Conservation (phyloP, 2,888 invertebrate genomes). For the Quadroppia sp. region DNA sequence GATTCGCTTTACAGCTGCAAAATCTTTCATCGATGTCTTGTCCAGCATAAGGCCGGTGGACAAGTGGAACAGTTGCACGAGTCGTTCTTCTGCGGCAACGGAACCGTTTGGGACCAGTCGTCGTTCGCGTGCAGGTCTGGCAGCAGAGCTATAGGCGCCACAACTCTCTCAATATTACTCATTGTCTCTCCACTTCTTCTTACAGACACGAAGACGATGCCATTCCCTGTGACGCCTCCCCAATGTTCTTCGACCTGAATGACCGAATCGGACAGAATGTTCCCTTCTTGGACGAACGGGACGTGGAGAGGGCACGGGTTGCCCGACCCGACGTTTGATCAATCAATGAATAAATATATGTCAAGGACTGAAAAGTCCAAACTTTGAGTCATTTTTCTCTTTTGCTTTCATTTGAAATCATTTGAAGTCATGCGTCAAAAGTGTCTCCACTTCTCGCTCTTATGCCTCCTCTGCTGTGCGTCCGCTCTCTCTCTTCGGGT, state of each 20-base stretch:
- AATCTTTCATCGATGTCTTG: constrained; percentile 33
- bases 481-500: not conserved
- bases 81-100: constrained; percentile 5
- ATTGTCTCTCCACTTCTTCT: not conserved
- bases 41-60: constrained; percentile 25
- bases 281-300: constrained; percentile 27
- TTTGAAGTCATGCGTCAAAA: too few species aligned
- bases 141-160: not conserved
- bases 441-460: not conserved
- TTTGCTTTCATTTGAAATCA: not conserved
- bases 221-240: constrained; percentile 31
- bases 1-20: constrained; percentile 38
- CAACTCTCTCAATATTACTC: not conserved
- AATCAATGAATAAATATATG: not conserved
- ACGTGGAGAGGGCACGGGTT: constrained; percentile 31
- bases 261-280: constrained; percentile 17
- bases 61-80: not conserved
- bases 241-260: constrained; percentile 37
- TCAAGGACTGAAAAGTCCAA: not conserved
- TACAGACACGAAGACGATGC: constrained; percentile 33
- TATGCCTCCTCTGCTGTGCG: too few species aligned
- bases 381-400: not conserved
- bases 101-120: constrained; percentile 8
- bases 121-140: constrained; percentile 13
- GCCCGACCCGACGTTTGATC: constrained; percentile 26